Percentiles rank a stretch among this genome's conserved stretches.
Conservation (phyloP, 2,113 vertebrate genomes). For the Syngnathoides biaculeatus region DNA sequence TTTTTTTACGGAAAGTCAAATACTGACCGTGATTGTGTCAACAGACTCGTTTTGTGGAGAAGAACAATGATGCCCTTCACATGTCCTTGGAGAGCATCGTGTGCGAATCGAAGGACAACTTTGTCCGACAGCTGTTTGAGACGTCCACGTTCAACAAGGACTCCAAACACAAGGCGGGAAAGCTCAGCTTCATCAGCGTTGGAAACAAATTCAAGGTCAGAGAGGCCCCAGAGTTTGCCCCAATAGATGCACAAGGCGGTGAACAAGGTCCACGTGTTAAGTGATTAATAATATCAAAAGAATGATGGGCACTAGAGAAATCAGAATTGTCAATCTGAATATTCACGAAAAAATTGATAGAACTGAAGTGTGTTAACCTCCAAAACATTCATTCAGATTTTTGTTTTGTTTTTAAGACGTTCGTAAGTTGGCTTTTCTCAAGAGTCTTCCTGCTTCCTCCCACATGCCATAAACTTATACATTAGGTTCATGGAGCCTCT, state of each 20-base stretch:
- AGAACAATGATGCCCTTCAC: slow-evolving; percentile 98
- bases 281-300: background rate
- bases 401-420: too few species aligned
- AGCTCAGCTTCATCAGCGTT: slow-evolving; percentile 96
- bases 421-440: too few species aligned
- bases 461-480: too few species aligned
- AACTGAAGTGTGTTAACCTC: too few species aligned
- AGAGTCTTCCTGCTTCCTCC: too few species aligned
- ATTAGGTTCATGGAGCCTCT: too few species aligned
- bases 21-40: slow-evolving; percentile 8
- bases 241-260: background rate
- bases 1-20: background rate
- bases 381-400: too few species aligned
- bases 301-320: background rate
- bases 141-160: slow-evolving; percentile 87
- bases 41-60: slow-evolving; percentile 97
- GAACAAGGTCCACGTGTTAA: background rate
- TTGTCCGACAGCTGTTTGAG: slow-evolving; percentile 92
- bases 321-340: background rate
- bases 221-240: background rate
- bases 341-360: too few species aligned
- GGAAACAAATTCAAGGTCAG: slow-evolving; percentile 99
- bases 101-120: slow-evolving; percentile 95
- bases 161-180: slow-evolving; percentile 94
- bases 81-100: slow-evolving; percentile 96